Percentiles rank a stretch among this genome's conserved stretches.
These are phyloP conservation scores for Pao palembangensis DNA, from an alignment of 2,113 vertebrate species.

Conservation along the genomic window DNA sequence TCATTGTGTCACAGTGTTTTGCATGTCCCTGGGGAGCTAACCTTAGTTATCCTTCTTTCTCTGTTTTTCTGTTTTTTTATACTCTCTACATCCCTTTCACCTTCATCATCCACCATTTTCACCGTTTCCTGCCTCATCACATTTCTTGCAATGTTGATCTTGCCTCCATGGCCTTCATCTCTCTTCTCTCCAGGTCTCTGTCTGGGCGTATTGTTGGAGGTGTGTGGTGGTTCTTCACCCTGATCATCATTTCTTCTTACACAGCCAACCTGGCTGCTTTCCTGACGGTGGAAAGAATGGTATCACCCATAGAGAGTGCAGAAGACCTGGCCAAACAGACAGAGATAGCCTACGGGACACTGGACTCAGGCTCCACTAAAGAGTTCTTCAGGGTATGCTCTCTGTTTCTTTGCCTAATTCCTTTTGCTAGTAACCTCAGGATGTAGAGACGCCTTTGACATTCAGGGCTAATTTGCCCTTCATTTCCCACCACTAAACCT, in stretches of 20 bases:
- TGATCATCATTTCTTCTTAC: conserved; percentile 99
- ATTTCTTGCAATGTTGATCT: neutral
- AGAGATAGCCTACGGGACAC: conserved; percentile 96
- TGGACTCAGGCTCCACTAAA: conserved; percentile 98
- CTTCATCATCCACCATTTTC: conserved; percentile 9
- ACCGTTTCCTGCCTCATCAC: conserved; percentile 10
- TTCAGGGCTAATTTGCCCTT: neutral
- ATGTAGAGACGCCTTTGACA: neutral
- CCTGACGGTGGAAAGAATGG: conserved; percentile 98
- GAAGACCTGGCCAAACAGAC: conserved; percentile 99
- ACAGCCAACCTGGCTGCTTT: conserved; percentile 98
- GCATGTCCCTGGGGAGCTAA: conserved; percentile 30
- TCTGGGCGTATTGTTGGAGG: conserved; percentile 98
- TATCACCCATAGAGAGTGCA: conserved; percentile 97
- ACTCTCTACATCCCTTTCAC: conserved; percentile 10
- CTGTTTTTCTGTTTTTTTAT: conserved; percentile 1
- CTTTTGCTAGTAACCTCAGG: conserved; percentile 1
- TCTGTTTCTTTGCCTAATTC: conserved; percentile 4
- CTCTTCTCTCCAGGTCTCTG: conserved; percentile 83
- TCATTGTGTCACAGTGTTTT: conserved; percentile 29
- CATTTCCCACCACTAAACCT: too few species aligned
- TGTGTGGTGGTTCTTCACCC: conserved; percentile 99
- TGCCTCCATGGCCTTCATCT: conserved; percentile 7
- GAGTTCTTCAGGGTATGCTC: conserved; percentile 97
- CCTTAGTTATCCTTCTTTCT: conserved; percentile 33